Evolutionary conservation across 2,113 vertebrate species (phyloP), one percentile per base, ranked within the genome.

Genomic region (Cavia aperea): DNA sequence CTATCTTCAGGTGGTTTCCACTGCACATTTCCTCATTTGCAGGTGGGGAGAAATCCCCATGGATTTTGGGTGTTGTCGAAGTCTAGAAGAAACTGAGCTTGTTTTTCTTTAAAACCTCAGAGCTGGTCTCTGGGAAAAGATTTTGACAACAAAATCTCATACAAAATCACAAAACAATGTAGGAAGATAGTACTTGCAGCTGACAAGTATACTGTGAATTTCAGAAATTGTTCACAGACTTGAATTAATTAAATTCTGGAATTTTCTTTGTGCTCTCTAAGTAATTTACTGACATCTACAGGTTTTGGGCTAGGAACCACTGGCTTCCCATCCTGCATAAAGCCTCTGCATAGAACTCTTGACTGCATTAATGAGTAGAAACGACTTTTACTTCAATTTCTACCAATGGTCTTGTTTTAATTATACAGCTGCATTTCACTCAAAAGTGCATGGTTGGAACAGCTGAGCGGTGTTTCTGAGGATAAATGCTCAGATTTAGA

Each of bases 281-380:
- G 60, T 93, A 68, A 68, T 82, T 66, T 65, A 65, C 56, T 90
- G 93, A 63, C 31, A 88, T 86, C 62, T 87, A 84, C 51, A 93
- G 46, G n/a, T 81, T 70, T 89, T 70, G 70, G 43, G 60, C 92
- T 33, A 84, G 51, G 78, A 7, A 36, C 33, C 31, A 33, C 10
- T 79, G 68, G 23, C 86, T 88, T 93, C 29, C 73, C 9, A 43
- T 89, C 16, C 36, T 62, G 73, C 16, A 56, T 16, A 23, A 62
- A n/a, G 12, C 63, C n/a, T 68, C 2, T 63, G 77, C 10, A 43
- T 10, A 89, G 81, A 93, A 91, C 49, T 91, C 89, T 86, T 63
- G 75, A 56, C 51, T 56, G 54, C 81, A 94, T 85, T 78, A 83
- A 84, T 68, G 79, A 58, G 77, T 58, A 87, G 72, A 95, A 86